Evolutionary conservation across 2,888 invertebrate genomes (phyloP).

Genomic region (Pseudoips prasinana): DNA sequence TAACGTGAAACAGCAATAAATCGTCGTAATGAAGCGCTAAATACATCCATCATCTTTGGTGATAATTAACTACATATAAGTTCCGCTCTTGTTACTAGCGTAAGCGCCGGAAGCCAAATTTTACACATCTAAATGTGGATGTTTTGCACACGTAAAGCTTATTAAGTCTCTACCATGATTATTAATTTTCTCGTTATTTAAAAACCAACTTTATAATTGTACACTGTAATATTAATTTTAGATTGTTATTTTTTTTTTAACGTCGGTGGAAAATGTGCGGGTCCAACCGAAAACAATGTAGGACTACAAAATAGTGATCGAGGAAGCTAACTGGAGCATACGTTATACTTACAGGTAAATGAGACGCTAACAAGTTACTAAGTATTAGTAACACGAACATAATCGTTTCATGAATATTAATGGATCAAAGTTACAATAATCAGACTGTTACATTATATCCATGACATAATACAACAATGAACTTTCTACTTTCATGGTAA

Average conservation of each 20-base stretch:
- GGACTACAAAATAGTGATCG: no score
- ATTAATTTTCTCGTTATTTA: no score
- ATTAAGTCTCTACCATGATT: constrained; percentile 35
- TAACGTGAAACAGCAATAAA: constrained; percentile 55
- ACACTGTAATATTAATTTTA: no score
- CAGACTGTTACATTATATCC: background rate
- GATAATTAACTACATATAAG: constrained; percentile 58
- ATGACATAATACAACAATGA: background rate
- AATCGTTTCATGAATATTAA: no score
- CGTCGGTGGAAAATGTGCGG: no score
- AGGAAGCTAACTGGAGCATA: no score
- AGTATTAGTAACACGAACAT: no score
- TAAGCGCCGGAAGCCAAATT: constrained; percentile 51
- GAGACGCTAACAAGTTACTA: constrained; percentile 1
- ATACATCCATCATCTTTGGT: constrained; percentile 55
- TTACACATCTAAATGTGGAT: constrained; percentile 22
- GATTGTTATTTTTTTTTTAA: no score
- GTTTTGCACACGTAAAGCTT: constrained; percentile 39
- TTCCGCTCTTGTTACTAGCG: constrained; percentile 52
- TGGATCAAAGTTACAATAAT: no score
- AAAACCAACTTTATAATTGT: no score
- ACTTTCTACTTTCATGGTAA: no score
- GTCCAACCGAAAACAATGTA: background rate
- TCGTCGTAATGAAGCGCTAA: constrained; percentile 66
- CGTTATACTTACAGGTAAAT: no score